Conservation (phyloP, 2,888 invertebrate genomes). For the Brenthis ino region DNA sequence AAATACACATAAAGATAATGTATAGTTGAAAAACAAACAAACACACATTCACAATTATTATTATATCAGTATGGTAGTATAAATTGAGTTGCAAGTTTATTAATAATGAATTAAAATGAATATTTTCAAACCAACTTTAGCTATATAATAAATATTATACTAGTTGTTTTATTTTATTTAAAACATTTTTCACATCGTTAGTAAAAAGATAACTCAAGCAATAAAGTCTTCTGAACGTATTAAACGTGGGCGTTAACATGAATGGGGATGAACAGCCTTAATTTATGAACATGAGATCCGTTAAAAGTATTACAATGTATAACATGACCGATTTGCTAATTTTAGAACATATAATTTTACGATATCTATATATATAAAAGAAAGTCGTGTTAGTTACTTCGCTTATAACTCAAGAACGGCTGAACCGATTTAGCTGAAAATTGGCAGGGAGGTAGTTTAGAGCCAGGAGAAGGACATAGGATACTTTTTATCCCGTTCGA, state of each 20-base stretch:
- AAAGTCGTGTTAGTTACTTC: no score
- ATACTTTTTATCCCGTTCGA: no score
- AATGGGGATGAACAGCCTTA: slow-evolving; percentile 28
- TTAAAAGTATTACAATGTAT: background rate
- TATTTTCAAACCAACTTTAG: background rate
- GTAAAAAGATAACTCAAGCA: slow-evolving; percentile 11
- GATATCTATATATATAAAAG: no score
- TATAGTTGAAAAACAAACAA: no score
- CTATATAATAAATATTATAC: background rate
- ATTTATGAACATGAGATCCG: slow-evolving; percentile 21
- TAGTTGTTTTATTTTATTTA: slow-evolving; percentile 1
- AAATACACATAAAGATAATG: no score
- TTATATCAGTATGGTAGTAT: background rate
- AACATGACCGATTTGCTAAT: slow-evolving; percentile 5
- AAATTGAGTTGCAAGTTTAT: no score
- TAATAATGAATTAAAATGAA: no score
- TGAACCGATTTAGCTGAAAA: no score
- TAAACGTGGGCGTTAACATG: slow-evolving; percentile 30
- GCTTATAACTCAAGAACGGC: no score
- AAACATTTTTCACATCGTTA: slow-evolving; percentile 7
- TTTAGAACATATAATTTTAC: slow-evolving; percentile 12
- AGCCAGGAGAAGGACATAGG: no score
- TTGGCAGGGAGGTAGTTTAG: no score
- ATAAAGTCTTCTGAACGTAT: slow-evolving; percentile 23
- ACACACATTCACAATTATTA: background rate